Evolutionary conservation across 1,140 invertebrate genomes (phyloP).

Genomic region (Chymomyza costata): DNA sequence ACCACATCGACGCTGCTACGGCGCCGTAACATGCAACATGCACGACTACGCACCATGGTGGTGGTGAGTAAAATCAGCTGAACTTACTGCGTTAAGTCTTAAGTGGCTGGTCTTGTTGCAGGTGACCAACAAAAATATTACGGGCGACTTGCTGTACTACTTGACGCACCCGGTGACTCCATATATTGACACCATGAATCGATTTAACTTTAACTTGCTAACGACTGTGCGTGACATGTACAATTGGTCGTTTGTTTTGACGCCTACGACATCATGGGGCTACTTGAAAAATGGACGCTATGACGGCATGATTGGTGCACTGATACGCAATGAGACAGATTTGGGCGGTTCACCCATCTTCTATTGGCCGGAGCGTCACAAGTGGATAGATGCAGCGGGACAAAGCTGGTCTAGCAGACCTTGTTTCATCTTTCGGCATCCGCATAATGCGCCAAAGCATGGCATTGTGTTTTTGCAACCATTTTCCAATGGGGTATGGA

Average conservation of each 20-base stretch:
- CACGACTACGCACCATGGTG: slow-evolving; percentile 76
- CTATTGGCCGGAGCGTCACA: slow-evolving; percentile 77
- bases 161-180: slow-evolving; percentile 75
- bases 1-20: slow-evolving; percentile 76
- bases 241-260: slow-evolving; percentile 79
- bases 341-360: slow-evolving; percentile 79
- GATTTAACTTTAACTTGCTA: slow-evolving; percentile 79
- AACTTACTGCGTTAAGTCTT: too few relatives aligned
- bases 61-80: slow-evolving; percentile 76
- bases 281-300: slow-evolving; percentile 80
- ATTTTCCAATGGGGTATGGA: slow-evolving; percentile 78
- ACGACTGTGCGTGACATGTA: slow-evolving; percentile 79
- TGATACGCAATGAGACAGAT: slow-evolving; percentile 78
- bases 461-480: slow-evolving; percentile 79
- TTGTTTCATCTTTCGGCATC: slow-evolving; percentile 81
- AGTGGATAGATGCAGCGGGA: slow-evolving; percentile 79
- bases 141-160: slow-evolving; percentile 78
- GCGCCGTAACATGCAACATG: slow-evolving; percentile 76
- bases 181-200: slow-evolving; percentile 79
- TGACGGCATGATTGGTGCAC: slow-evolving; percentile 81
- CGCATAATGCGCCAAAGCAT: slow-evolving; percentile 79
- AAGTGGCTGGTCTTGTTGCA: slow-evolving; percentile 28
- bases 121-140: slow-evolving; percentile 76
- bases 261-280: slow-evolving; percentile 79
- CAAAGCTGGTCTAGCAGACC: slow-evolving; percentile 77